phyloP scores from a whole-genome alignment of 2,888 invertebrate species.

The Ptilodon capucinus region DNA sequence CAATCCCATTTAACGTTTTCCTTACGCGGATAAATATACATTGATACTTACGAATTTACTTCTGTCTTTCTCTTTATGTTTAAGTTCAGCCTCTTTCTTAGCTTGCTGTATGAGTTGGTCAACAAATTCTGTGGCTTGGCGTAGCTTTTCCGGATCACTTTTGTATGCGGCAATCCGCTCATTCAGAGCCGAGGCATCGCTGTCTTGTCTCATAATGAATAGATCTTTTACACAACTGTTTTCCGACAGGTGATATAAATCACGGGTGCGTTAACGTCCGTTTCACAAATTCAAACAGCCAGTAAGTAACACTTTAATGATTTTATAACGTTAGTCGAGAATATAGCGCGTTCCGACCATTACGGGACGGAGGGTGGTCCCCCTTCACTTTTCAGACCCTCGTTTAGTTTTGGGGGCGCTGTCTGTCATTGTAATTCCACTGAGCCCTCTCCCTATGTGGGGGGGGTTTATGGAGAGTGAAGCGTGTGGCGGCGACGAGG shows the following conservation, averaged over 20 bases:
- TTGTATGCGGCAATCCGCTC: slow-evolving; percentile 82
- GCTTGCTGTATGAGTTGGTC: slow-evolving; percentile 84
- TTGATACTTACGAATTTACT: slow-evolving; percentile 82
- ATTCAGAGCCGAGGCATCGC: slow-evolving; percentile 63
- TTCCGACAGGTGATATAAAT: slow-evolving; percentile 19
- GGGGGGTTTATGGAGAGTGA: slow-evolving; percentile 16
- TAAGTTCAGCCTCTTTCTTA: slow-evolving; percentile 82
- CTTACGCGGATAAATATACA: slow-evolving; percentile 75
- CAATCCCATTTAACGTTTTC: slow-evolving; percentile 62
- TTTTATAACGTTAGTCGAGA: slow-evolving; percentile 19
- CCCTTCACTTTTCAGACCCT: slow-evolving; percentile 40
- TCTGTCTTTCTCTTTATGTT: slow-evolving; percentile 82
- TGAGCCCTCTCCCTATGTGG: slow-evolving; percentile 19
- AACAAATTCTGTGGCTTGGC: slow-evolving; percentile 82
- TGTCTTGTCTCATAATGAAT: slow-evolving; percentile 69
- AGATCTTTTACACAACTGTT: slow-evolving; percentile 6
- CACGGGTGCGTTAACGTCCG: slow-evolving; percentile 31
- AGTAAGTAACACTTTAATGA: slow-evolving; percentile 35
- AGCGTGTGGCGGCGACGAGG: slow-evolving; percentile 45
- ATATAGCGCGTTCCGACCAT: slow-evolving; percentile 27
- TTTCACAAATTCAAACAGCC: slow-evolving; percentile 41
- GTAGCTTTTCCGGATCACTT: slow-evolving; percentile 83
- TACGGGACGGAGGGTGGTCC: slow-evolving; percentile 35
- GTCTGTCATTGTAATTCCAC: slow-evolving; percentile 49
- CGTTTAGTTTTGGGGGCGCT: slow-evolving; percentile 42